Conservation (phyloP, 2,888 invertebrate species). For the Lasioglossum leucozonium region DNA sequence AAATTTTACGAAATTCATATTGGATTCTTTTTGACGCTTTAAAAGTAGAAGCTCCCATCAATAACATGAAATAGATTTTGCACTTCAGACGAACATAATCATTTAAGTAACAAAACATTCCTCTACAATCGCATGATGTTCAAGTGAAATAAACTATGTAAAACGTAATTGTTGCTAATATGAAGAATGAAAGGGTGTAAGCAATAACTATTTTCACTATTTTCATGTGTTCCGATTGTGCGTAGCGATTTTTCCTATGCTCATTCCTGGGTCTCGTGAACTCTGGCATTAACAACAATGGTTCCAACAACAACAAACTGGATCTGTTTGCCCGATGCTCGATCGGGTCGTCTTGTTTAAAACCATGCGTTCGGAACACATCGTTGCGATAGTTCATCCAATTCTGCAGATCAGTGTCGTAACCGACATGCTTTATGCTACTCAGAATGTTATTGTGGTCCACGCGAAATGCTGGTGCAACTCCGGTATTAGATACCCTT, state of each 20-base stretch:
- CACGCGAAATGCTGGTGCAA: slow-evolving; percentile 67
- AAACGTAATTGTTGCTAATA: slow-evolving; percentile 86
- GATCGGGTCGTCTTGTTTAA: slow-evolving; percentile 60
- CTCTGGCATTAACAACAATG: slow-evolving; percentile 85
- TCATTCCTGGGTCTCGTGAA: slow-evolving; percentile 75
- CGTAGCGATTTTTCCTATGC: slow-evolving; percentile 69
- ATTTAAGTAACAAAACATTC: background rate
- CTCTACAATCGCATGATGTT: slow-evolving; percentile 35
- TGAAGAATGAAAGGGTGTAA: slow-evolving; percentile 86
- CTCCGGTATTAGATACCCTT: slow-evolving; percentile 73
- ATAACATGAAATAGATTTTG: slow-evolving; percentile 4
- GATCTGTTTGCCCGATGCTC: slow-evolving; percentile 76
- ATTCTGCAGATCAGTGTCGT: slow-evolving; percentile 70
- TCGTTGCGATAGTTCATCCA: slow-evolving; percentile 72
- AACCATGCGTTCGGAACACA: slow-evolving; percentile 49
- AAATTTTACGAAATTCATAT: background rate
- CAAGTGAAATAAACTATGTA: slow-evolving; percentile 86
- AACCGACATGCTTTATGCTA: slow-evolving; percentile 65
- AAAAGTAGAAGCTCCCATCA: background rate
- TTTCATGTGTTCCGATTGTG: slow-evolving; percentile 84
- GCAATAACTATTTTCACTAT: slow-evolving; percentile 86
- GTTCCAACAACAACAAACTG: slow-evolving; percentile 85
- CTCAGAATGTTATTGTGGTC: slow-evolving; percentile 55
- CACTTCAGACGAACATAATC: background rate
- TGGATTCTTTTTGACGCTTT: background rate